Evolutionary conservation across 2,797 vertebrate genomes (phyloP).

Genomic region (Trachops cirrhosus): DNA sequence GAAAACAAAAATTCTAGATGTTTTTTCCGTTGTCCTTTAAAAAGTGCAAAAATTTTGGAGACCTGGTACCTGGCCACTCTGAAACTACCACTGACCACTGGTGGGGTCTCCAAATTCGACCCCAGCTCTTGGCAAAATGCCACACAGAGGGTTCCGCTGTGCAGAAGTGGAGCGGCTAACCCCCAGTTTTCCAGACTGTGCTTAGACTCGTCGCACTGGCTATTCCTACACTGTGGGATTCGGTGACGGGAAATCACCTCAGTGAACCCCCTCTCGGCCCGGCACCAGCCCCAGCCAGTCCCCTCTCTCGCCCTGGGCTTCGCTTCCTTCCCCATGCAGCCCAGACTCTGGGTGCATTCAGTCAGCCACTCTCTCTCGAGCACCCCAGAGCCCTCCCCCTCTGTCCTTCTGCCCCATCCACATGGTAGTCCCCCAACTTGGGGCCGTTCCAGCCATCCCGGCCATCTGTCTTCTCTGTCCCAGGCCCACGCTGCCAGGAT

Average conservation of each 20-base stretch:
- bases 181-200: background rate
- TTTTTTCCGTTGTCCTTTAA: background rate
- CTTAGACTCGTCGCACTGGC: background rate
- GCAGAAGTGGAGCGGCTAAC: background rate
- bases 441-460: background rate
- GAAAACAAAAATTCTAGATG: background rate
- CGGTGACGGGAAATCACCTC: background rate
- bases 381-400: background rate
- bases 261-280: background rate
- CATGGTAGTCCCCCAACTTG: background rate
- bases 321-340: background rate
- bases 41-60: background rate
- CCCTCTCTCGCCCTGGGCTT: background rate
- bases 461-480: constrained; percentile 48
- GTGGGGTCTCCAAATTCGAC: background rate
- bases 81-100: background rate
- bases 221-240: background rate
- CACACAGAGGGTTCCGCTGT: background rate
- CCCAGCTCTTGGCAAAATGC: background rate
- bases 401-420: constrained; percentile 47
- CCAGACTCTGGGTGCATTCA: background rate
- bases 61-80: background rate
- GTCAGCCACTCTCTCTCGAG: background rate
- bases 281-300: background rate
- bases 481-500: background rate